These are phyloP conservation scores for Aphelinus certus DNA, from an alignment of 1,140 invertebrate species.

Conservation along the genomic window DNA sequence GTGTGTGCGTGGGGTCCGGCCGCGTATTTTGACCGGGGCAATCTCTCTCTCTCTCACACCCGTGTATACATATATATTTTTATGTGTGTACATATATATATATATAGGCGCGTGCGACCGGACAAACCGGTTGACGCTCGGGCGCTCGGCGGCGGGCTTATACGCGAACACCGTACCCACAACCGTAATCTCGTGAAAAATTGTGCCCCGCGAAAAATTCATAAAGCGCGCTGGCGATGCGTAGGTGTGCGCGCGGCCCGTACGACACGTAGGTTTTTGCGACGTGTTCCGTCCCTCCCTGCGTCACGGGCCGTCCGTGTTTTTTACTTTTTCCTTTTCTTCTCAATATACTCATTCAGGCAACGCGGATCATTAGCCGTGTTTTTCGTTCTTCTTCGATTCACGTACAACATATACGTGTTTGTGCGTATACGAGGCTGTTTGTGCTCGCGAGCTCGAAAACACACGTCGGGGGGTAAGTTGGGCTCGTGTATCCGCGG, in stretches of 20 bases:
- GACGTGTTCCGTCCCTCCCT: not conserved
- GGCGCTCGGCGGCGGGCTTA: too few species aligned
- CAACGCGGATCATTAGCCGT: too few species aligned
- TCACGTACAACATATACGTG: not conserved
- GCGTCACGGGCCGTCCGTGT: too few species aligned
- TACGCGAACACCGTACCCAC: constrained; percentile 25
- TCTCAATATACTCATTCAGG: too few species aligned
- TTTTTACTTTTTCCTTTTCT: too few species aligned
- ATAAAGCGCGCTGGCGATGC: not conserved
- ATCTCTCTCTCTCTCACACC: too few species aligned
- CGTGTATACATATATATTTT: too few species aligned
- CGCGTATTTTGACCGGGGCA: constrained; percentile 9
- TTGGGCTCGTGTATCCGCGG: too few species aligned
- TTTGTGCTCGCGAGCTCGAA: too few species aligned
- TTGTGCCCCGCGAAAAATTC: constrained; percentile 33
- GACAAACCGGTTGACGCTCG: constrained; percentile 33
- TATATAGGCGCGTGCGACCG: constrained; percentile 8
- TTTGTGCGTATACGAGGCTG: too few species aligned
- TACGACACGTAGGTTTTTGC: constrained; percentile 14
- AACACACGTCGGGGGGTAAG: too few species aligned
- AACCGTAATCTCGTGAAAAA: constrained; percentile 39
- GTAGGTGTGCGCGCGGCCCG: not conserved
- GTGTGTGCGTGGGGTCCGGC: not conserved
- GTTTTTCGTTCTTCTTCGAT: not conserved
- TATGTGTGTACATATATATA: too few species aligned